These are phyloP conservation scores for Agapornis roseicollis DNA, from an alignment of 2,113 vertebrate species.

Conservation along the genomic window DNA sequence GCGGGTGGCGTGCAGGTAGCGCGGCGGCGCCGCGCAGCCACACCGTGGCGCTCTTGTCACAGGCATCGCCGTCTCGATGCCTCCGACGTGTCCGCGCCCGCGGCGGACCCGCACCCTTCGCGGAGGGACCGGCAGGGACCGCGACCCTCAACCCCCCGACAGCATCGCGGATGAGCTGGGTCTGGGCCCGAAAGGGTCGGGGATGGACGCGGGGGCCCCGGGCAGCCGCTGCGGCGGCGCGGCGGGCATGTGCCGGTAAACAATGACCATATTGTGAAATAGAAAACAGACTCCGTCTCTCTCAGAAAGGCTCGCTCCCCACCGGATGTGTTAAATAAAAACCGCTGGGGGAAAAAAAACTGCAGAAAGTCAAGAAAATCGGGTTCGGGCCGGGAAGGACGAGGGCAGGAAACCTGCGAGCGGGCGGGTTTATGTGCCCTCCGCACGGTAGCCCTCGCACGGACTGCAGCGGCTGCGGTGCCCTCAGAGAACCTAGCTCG, in stretches of 20 bases:
- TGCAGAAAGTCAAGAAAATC: constrained; percentile 11
- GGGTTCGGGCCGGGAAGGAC: background rate
- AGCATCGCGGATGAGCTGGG: background rate
- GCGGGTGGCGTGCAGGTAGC: background rate
- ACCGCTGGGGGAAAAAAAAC: background rate
- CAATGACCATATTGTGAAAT: constrained; percentile 22
- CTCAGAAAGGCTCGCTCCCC: background rate
- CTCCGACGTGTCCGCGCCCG: constrained; percentile 1
- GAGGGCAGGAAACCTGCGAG: background rate
- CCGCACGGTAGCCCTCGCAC: background rate
- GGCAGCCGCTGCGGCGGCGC: background rate
- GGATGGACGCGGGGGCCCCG: background rate
- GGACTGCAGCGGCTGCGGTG: background rate
- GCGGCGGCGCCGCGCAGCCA: background rate
- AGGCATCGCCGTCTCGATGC: background rate
- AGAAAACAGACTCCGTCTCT: constrained; percentile 27
- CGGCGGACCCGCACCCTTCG: background rate
- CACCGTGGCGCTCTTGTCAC: background rate
- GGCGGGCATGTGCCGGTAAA: constrained; percentile 43
- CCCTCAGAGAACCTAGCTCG: background rate
- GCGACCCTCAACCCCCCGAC: background rate
- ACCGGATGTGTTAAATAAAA: constrained; percentile 56
- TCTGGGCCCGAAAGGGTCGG: background rate
- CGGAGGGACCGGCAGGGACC: too few species aligned
- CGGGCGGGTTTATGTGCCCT: background rate